Conservation (phyloP, 2,113 vertebrate species). For the Kobus ellipsiprymnus region DNA sequence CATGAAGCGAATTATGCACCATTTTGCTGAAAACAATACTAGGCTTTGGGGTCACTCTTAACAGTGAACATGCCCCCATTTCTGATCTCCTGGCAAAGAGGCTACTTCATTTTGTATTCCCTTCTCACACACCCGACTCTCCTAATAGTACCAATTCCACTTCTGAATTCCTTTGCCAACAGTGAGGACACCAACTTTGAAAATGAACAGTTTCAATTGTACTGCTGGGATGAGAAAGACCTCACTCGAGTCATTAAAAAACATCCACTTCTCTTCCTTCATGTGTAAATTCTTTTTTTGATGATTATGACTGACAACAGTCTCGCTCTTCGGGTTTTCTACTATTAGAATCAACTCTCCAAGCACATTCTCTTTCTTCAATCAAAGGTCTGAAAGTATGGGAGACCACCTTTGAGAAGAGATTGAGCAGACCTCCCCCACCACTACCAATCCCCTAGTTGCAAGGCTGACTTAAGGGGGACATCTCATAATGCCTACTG, state of each 20-base stretch:
- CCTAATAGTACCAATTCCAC: background rate
- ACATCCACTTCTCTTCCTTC: background rate
- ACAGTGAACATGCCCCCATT: background rate
- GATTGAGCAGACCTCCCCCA: background rate
- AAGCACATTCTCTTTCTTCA: conserved; percentile 18
- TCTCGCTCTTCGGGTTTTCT: background rate
- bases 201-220: background rate
- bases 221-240: background rate
- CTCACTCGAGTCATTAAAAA: background rate
- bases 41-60: conserved; percentile 23
- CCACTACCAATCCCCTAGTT: background rate
- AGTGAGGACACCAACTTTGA: background rate
- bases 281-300: background rate
- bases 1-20: conserved; percentile 2
- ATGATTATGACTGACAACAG: background rate
- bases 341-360: background rate
- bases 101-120: background rate
- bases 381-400: background rate
- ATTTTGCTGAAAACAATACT: conserved; percentile 10
- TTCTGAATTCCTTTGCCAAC: background rate
- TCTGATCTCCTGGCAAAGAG: background rate
- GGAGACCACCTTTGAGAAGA: background rate
- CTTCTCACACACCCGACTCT: background rate
- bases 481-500: background rate
- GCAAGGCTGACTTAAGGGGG: background rate